phyloP scores from a whole-genome alignment of 2,797 vertebrate genomes.

The Scyliorhinus canicula region DNA sequence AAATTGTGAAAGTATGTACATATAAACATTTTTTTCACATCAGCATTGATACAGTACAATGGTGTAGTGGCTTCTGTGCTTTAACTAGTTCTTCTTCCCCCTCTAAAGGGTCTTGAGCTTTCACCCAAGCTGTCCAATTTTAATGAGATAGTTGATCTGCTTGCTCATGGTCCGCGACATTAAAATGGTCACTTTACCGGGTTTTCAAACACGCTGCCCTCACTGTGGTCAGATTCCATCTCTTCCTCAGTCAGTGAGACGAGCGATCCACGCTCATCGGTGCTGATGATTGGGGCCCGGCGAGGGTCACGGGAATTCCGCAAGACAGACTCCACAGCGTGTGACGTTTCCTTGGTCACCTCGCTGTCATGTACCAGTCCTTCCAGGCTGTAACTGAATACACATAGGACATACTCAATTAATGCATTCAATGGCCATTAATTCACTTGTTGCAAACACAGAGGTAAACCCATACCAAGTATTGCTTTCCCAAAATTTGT shows the following conservation, averaged over 20 bases:
- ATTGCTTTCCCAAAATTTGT: not conserved
- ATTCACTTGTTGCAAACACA: not conserved
- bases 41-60: not conserved
- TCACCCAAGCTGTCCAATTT: not conserved
- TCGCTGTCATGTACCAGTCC: conserved; percentile 68
- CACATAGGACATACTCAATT: conserved; percentile 36
- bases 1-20: not conserved
- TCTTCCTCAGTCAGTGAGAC: conserved; percentile 81
- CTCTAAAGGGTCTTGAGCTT: not conserved
- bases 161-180: not conserved
- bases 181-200: conserved; percentile 58
- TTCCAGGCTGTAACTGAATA: conserved; percentile 88
- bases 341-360: conserved; percentile 56
- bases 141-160: not conserved
- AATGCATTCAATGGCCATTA: not conserved
- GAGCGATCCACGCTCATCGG: conserved; percentile 71
- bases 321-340: conserved; percentile 51
- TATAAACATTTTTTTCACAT: too few relatives aligned
- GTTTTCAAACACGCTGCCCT: conserved; percentile 56
- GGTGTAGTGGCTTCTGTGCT: not conserved
- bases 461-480: not conserved
- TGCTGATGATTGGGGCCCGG: conserved; percentile 52
- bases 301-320: conserved; percentile 55
- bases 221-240: conserved; percentile 63
- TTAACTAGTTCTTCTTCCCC: not conserved